Evolutionary conservation across 2,888 invertebrate species (phyloP).

Genomic region (Yponomeuta cagnagella): DNA sequence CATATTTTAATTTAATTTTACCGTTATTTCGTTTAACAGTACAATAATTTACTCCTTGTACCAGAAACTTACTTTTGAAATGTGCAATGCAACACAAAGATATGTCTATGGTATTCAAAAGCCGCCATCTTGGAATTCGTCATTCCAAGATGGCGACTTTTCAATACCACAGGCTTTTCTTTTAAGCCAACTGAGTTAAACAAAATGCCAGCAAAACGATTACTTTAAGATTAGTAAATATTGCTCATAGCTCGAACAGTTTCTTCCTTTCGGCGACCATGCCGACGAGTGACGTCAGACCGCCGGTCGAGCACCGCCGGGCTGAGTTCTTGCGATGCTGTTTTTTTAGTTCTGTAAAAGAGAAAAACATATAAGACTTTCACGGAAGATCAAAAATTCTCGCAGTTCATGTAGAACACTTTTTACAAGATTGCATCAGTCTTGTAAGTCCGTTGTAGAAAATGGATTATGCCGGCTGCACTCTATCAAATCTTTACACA

Average conservation of each 20-base stretch:
- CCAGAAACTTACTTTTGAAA: too few relatives aligned
- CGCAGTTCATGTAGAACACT: background rate
- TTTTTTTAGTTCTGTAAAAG: conserved; percentile 53
- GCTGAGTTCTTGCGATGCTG: background rate
- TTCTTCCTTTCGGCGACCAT: conserved; percentile 85
- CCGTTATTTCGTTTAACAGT: background rate
- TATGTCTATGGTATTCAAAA: too few relatives aligned
- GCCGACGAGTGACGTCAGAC: conserved; percentile 74
- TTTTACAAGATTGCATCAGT: too few relatives aligned
- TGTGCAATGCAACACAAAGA: too few relatives aligned
- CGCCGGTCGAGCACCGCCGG: conserved; percentile 55
- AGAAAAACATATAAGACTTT: conserved; percentile 12
- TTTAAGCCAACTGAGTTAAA: background rate
- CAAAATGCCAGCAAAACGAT: background rate
- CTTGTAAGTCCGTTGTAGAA: too few relatives aligned
- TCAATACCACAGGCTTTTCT: background rate
- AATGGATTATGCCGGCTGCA: too few relatives aligned
- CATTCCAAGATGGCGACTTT: background rate
- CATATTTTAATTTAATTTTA: conserved; percentile 14
- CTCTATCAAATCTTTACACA: too few relatives aligned
- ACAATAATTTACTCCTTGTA: conserved; percentile 5
- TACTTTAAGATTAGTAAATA: background rate
- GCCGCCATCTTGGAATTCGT: too few relatives aligned
- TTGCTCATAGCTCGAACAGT: conserved; percentile 75
- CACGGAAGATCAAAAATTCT: background rate